Evolutionary conservation across 2,113 vertebrate species (phyloP), one percentile per base, ranked within the genome.

Genomic region (Neomonachus schauinslandi): DNA sequence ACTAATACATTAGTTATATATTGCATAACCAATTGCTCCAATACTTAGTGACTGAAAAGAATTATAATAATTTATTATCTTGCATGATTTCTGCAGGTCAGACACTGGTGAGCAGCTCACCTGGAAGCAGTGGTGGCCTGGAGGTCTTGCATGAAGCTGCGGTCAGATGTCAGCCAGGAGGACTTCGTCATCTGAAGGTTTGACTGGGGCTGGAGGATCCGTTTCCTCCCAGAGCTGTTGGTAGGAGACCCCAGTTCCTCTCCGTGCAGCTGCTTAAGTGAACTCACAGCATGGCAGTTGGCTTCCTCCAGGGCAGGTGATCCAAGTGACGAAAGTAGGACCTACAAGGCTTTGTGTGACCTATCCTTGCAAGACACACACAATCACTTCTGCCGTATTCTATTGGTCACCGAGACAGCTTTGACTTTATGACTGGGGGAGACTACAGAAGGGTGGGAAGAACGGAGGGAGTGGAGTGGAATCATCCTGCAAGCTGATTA

Each of bases 381-480:
- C 33, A 12, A 1, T 36, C 14, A 14, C 31, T 13, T 31, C 12
- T 2, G 6, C 1, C 42, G 4, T 31, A 16, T 26, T 49, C 49
- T 53, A 2, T 7, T 5, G 55, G 39, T 14, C n/a, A 61, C 39
- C 11, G 1, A 1, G n/a, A 51, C 7, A 31, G 65, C 28, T 89
- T 79, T n/a, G 39, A 46, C 8, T 12, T 18, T 36, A 12, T 0
- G 10, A 33, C 53, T 14, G 59, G 11, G 61, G 57, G 42, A 84
- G 28, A 6, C 4, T 11, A 15, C 14, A 15, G 26, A n/a, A 71
- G 12, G 19, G 1, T 0, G 0, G 49, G 65, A 74, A 36, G 22
- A 59, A 36, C 42, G 1, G 59, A 63, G 39, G 46, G 8, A 6
- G 1, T 77, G 22, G 16, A 39, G 59, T 0, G 5, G 16, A 14